Evolutionary conservation across 2,888 invertebrate genomes (phyloP), one percentile per base, ranked within the genome.

Genomic region (Mythimna loreyi): DNA sequence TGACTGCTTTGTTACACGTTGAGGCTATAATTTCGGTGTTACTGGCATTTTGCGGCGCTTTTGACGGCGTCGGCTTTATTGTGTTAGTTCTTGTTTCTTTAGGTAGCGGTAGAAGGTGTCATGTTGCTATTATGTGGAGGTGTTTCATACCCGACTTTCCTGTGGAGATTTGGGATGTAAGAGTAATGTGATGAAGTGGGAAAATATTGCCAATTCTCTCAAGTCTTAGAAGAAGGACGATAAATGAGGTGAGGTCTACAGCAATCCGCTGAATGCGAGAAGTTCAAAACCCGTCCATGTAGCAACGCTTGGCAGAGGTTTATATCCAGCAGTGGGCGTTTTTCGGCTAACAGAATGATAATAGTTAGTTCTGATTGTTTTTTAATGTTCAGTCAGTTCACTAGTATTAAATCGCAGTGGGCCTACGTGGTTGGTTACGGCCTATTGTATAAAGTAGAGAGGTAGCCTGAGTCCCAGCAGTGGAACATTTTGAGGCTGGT

Each of bases 1-100:
- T 68, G 65, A 57, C 72, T 68, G 72, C 82, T 80, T 75, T 80
- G 82, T 82, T 82, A 55, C 60, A 58, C 67, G 47, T 60, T 40
- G 43, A 53, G 43, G 28, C 79, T 79, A 79, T 82, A 73, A 82
- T 82, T 82, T 80, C 40, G 64, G 64, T 62, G 64, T 82, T 82
- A 68, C 72, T 45, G 65, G 64, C 70, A 67, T 58, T 72, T 77
- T 65, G 71, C 66, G 72, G 68, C 25, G 60, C 78, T 60, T 78
- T 80, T 72, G 59, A 66, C 58, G 64, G 60, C 60, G 55, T 50
- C 67, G 52, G 49, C 36, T 61, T 60, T 66, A 63, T 71, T 79
- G 67, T 75, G 43, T 45, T 63, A 30, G 6, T 52, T 36, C 53
- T 73, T 52, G 53, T 25, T 66, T 45, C 30, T 60, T 45, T 52